Base-by-base conservation (phyloP, 2,113 vertebrate species). In the Calyptommatus sinebrachiatus region DNA sequence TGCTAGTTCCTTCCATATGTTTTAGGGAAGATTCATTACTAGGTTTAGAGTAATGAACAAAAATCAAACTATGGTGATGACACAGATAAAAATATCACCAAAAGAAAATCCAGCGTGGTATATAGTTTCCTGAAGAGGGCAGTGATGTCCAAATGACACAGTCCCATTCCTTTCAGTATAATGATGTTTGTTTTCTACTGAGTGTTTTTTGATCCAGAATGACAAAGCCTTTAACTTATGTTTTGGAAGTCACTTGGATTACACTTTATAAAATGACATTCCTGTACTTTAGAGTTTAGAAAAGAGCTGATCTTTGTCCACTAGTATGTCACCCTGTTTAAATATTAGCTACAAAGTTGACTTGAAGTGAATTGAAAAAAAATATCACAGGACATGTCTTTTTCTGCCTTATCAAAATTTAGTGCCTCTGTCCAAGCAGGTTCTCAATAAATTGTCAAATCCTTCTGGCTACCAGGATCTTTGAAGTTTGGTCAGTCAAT, bases 201-300 rank as follows among this genome's bases (percentile, higher is more conserved):
- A 18, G 83, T 90, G 86, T 91, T 76, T n/a, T 92, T 79, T 92
- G 92, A 90, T 87, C 45, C 86, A 91, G 88, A 87, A 82, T 73
- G 79, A 89, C 81, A 92, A 90, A 91, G 78, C 86, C 80, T 88
- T 85, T 81, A 83, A 86, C 92, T 92, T 85, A 84, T 89, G 41
- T 90, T 92, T 91, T 81, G 86, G 84, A 82, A 88, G 90, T 82
- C 69, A 84, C 82, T 91, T 92, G 91, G 84, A 91, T 94, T 94
- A 90, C 45, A 88, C 48, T 91, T 83, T 89, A 87, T 86, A 89
- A 91, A 89, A 91, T 90, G 90, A 83, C 87, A 88, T 80, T 91
- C 84, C 71, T 89, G 12, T 90, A 74, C 68, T 82, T 91, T 89
- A 88, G 53, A 77, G 90, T 86, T 57, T 85, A 86, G 83, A 76